Evolutionary conservation across 2,797 vertebrate species (phyloP), one percentile per base, ranked within the genome.

Genomic region (Catostomus latipinnis): DNA sequence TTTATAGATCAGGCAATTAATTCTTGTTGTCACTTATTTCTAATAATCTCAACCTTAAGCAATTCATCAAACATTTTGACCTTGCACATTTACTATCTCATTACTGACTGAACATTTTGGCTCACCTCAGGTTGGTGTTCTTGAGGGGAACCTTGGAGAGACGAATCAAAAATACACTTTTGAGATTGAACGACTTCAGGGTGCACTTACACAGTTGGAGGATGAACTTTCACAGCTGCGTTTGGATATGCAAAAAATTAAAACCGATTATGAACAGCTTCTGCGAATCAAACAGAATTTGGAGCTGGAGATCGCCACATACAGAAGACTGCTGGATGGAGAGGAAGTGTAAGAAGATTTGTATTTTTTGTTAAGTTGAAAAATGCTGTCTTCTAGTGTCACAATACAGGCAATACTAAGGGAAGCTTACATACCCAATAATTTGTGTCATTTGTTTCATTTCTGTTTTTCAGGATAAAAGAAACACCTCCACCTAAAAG

Each of bases 271-370:
- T 5, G 93, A 90, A 72, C 94, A 92, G 85, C 91, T 96, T 87
- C 92, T 95, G 82, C 92, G 89, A 77, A 90, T 96, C 90, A 95
- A 93, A 69, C 93, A 94, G 90, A 95, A 91, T 85, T 91, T 93
- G 91, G 91, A 95, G 89, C 92, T 94, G 90, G 95, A 95, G 92
- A 94, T 93, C 12, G 89, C 91, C 74, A 95, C 93, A 80, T 94
- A 94, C 89, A 93, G 94, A 87, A 90, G 92, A 83, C 88, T 94
- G 81, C 92, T 95, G 89, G 94, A 93, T 68, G 94, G 94, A 87
- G 94, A 56, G 62, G 91, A 95, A 82, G 81, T 91, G 93, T 96
- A 86, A 90, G 92, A 83, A 14, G 12, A 1, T 12, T n/a, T 5
- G 52, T 18, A 1, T 49, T n/a, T 13, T 34, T 34, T 34, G 34